Evolutionary conservation across 1,140 invertebrate genomes (phyloP), one percentile per base, ranked within the genome.

Genomic region (Trichonephila clavata): DNA sequence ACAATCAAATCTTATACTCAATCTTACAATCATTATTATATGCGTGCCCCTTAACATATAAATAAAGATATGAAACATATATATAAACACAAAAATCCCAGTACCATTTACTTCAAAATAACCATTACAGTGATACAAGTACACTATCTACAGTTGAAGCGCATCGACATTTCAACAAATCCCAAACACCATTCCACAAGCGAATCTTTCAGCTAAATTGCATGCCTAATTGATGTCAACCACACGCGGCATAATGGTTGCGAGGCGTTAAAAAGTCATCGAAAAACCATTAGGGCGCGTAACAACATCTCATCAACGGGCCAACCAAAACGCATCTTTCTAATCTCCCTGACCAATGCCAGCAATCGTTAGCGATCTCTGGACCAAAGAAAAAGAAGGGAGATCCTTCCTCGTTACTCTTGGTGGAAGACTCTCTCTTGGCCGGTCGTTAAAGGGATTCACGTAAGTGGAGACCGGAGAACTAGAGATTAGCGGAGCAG

Each of bases 401-500:
- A 90, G 71, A 32, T 80, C 89, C 61, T 65, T 80, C 32, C 77
- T 92, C 90, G 90, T 90, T 90, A 90, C 77, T 81, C 71, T 80
- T 61, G 20, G 39, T 89, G 63, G n/a, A 89, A 60, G 65, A 89
- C 39, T 59, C 68, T 90, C 89, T 32, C 59, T 60, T 80, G 89
- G 50, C 71, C 89, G 77, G 71, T 90, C 89, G 71, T 92, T 92
- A 92, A 92, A 84, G 43, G 90, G 90, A 92, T 84, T 92, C 81
- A 84, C 80, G 59, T 92, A 92, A 92, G 90, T 84, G 90, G 90
- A 80, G 43, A 18, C 88, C 63, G 90, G 90, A 83, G 90, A 92
- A 83, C 50, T 84, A 92, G 81, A 92, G 90, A 92, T 92, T 92
- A 92, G 90, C 59, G 90, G 43, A 84, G 90, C 80, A 90, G 88